A percentile compares a stretch with the other conserved stretches of the same genome.
Evolutionary conservation across 2,113 vertebrate species (phyloP).

Genomic region (Gymnocephalus cernua): DNA sequence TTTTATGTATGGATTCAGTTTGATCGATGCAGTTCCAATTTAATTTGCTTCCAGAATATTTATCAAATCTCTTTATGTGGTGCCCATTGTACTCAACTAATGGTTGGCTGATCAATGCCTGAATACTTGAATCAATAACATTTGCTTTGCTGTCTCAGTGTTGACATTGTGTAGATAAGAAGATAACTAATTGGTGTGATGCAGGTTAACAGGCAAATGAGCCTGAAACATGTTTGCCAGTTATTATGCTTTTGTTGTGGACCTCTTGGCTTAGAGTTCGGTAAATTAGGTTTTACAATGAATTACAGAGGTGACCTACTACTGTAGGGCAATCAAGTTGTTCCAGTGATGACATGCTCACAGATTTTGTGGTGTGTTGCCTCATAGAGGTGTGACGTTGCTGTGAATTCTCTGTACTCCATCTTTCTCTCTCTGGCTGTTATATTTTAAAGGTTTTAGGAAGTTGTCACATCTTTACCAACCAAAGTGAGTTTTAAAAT

Average conservation of each 20-base stretch:
- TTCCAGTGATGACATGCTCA: not conserved
- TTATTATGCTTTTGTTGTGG: not conserved
- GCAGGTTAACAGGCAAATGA: not conserved
- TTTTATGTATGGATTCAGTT: too few relatives aligned
- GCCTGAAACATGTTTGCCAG: not conserved
- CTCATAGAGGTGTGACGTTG: not conserved
- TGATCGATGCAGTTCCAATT: not conserved
- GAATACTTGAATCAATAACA: not conserved
- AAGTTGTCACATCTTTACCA: not conserved
- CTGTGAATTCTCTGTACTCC: conserved; percentile 6
- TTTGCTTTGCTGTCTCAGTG: not conserved
- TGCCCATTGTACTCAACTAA: not conserved
- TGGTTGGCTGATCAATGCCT: not conserved
- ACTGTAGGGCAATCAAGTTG: not conserved
- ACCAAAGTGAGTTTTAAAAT: not conserved
- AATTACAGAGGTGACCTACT: not conserved
- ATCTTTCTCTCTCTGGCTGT: not conserved
- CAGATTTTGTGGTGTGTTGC: not conserved
- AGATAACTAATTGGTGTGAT: not conserved
- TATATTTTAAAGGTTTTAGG: not conserved
- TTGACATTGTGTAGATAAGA: not conserved
- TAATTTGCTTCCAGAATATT: not conserved
- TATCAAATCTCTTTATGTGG: not conserved
- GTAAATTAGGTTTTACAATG: not conserved
- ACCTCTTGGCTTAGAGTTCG: not conserved